Base-by-base conservation (phyloP, 2,888 invertebrate species). In the Incurvaria masculella region DNA sequence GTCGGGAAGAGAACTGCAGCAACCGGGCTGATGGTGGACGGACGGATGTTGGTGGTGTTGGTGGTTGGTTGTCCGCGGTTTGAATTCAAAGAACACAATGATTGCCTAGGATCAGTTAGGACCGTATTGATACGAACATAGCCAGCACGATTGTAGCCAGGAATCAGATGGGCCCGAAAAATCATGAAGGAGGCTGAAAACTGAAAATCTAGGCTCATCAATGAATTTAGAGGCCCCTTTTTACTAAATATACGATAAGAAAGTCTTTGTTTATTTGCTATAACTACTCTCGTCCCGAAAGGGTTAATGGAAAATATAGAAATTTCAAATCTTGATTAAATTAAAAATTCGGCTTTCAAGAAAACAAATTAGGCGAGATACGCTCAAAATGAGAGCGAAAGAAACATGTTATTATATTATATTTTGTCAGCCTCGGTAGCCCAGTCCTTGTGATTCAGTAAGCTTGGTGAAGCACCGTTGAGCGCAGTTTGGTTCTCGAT, bases 11-110 rank as follows among this genome's bases (percentile, higher is more conserved):
- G 39, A 19, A 52, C 21, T 51, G 49, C 41, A 47, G 45, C 23
- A 49, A 56, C 43, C 49, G 57, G 18, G 55, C 53, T 39, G 50
- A 52, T 21, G 54, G 52, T 42, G 52, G 56, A 51, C 57, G 58
- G 41, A 42, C 55, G 1, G 56, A 58, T 46, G 55, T 56, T 26
- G 53, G 57, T 43, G 48, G n/a, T 20, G 20, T 39, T 38, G 38
- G 10, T 45, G 23, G 21, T 21, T 26, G 33, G 33, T 42, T 42
- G 47, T 38, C 42, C 33, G 40, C 42, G 42, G 47, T 47, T 42
- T 42, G 33, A 47, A 42, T 42, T 33, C 21, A 47, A 33, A 33
- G 42, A 42, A 47, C 27, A 42, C 16, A 18, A 42, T 21, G n/a
- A 23, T 21, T 20, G 21, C 21, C 21, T 17, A 21, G 21, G 14